A percentile compares a stretch with the other conserved stretches of the same genome.
These are phyloP conservation scores for Stenopsyche tienmushanensis DNA, from an alignment of 1,140 invertebrate species.

Conservation along the genomic window DNA sequence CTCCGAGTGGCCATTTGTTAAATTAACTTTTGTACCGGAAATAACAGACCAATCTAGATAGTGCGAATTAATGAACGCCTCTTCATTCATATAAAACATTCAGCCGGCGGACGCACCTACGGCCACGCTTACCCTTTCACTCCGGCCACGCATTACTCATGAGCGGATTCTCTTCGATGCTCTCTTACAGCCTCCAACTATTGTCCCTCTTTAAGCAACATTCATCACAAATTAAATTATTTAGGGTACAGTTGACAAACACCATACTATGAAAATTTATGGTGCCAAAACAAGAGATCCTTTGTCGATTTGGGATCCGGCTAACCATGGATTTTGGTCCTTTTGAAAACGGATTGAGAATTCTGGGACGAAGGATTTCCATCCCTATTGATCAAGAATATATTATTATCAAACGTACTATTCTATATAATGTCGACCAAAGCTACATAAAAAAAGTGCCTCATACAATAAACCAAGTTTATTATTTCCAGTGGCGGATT, in stretches of 20 bases:
- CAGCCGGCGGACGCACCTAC: conserved; percentile 3
- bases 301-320: background rate
- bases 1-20: conserved; percentile 26
- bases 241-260: background rate
- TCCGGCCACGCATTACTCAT: no score
- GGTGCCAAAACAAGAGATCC: background rate
- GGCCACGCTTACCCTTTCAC: conserved; percentile 3
- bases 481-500: no score
- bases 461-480: no score
- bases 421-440: no score
- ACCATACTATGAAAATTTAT: background rate
- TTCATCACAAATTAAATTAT: background rate
- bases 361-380: no score
- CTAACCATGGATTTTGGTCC: no score
- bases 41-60: conserved; percentile 30
- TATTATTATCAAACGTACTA: no score
- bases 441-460: no score
- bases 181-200: background rate
- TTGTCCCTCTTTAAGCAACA: background rate
- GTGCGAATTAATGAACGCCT: conserved; percentile 28
- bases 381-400: no score
- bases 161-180: no score
- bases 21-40: conserved; percentile 30
- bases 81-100: conserved; percentile 10
- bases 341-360: no score